These are phyloP conservation scores for Cryptocephalus primarius DNA, from an alignment of 2,888 invertebrate genomes.

Conservation along the genomic window DNA sequence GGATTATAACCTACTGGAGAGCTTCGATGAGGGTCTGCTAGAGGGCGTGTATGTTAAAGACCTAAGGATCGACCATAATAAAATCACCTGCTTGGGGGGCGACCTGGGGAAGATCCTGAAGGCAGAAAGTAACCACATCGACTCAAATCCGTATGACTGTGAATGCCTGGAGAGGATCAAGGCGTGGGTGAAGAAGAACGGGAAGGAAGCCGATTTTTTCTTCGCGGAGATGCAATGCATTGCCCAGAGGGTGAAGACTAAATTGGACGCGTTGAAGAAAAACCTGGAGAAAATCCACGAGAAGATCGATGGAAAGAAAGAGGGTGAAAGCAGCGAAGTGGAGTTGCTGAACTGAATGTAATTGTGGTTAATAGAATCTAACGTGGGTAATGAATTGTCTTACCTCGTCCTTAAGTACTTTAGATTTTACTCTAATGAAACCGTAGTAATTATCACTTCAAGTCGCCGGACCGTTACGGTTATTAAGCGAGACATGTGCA, in stretches of 20 bases:
- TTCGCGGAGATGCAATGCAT: conserved; percentile 21
- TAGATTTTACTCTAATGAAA: no score
- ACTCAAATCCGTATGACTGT: conserved; percentile 22
- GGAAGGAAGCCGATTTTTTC: conserved; percentile 15
- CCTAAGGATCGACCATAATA: conserved; percentile 19
- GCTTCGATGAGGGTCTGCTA: conserved; percentile 15
- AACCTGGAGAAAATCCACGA: conserved; percentile 15
- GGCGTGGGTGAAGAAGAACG: conserved; percentile 15
- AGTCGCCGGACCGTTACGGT: no score
- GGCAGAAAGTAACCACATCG: conserved; percentile 19
- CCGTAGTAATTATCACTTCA: no score
- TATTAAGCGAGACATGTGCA: no score
- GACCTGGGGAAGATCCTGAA: conserved; percentile 18
- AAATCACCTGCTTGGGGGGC: conserved; percentile 19
- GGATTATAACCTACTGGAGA: conserved; percentile 19
- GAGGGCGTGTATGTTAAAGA: conserved; percentile 14
- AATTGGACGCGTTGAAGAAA: conserved; percentile 17
- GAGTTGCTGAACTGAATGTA: no score
- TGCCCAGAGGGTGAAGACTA: conserved; percentile 16
- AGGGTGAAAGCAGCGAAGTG: no score
- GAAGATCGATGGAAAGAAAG: neutral
- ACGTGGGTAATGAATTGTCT: no score
- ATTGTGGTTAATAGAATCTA: no score
- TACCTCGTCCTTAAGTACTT: no score
- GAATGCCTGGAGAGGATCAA: conserved; percentile 19